Evolutionary conservation across 1,140 invertebrate genomes (phyloP), one percentile per base, ranked within the genome.

Genomic region (Alviniconcha marisindica): DNA sequence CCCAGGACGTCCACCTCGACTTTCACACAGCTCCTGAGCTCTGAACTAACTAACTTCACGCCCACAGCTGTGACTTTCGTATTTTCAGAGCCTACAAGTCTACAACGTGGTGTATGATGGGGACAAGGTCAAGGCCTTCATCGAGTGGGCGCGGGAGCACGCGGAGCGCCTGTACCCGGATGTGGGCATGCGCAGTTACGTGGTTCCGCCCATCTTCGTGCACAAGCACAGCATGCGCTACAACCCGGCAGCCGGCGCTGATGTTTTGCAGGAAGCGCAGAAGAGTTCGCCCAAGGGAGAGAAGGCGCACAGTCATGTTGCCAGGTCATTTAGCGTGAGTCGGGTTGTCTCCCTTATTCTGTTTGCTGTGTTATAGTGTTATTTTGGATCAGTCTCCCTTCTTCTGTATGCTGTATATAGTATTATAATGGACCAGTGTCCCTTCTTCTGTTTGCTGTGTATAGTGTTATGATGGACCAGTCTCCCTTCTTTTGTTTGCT

Each of bases 281-380:
- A 80, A 80, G 56, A 80, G 78, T 31, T 80, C 78, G 2, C 78
- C 77, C 3, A 80, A 80, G 60, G 78, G 78, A 44, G 78, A 80
- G 78, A 80, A 69, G 38, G 78, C 78, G 1, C 78, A 80, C 38
- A 40, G 36, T 21, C 60, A 66, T 33, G 78, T 80, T 33, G 36
- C 78, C 7, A 44, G 18, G 4, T 40, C 78, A 3, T 60, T 80
- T n/a, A 40, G 40, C 44, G 78, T 80, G 44, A 80, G 78, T 80
- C 3, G 24, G 38, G n/a, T n/a, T n/a, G n/a, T n/a, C n/a, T n/a
- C n/a, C n/a, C n/a, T n/a, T n/a, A n/a, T n/a, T n/a, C n/a, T n/a
- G n/a, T n/a, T n/a, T n/a, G n/a, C n/a, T n/a, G n/a, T n/a, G n/a
- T n/a, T n/a, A n/a, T n/a, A n/a, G n/a, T n/a, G n/a, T n/a, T n/a